Evolutionary conservation across 2,797 vertebrate species (phyloP), one percentile per base, ranked within the genome.

Genomic region (Poecilia picta): DNA sequence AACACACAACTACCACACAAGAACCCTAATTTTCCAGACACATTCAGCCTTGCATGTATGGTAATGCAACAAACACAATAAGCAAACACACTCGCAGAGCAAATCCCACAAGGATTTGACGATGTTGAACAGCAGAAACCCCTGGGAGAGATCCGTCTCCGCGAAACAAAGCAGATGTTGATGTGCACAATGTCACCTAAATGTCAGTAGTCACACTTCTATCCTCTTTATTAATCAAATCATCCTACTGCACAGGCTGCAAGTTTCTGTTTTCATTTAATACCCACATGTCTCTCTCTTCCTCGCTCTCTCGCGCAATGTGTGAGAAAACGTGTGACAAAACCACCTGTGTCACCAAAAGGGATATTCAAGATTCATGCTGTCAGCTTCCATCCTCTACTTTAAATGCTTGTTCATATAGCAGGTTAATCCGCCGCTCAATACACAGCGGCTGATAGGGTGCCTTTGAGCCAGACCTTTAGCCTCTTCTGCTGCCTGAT

Each of bases 131-230:
- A 83, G 88, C 85, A 28, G 76, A 80, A 74, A 86, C 90, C 91
- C 88, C 75, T 31, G 89, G 89, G 92, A 91, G 82, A 82, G 74
- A 86, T 36, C 89, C 82, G 89, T 83, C 91, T 89, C 88, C 81
- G 89, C 88, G 87, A 90, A 92, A 91, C 88, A 91, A 89, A 92
- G 91, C 91, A 92, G 88, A 93, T 93, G 92, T 93, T 87, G 86
- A 70, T 79, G 86, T 77, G 92, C 81, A 82, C 86, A 88, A 81
- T 85, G 90, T 88, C 89, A 86, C 81, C 86, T 83, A 84, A 53
- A 89, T 89, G 88, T 89, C 89, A 88, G 86, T 88, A 66, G 83
- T 87, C 80, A 13, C 0, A 12, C 53, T 83, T 80, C 82, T 3
- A n/a, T 57, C 81, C 77, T 77, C 73, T 75, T 70, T 84, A 87